Conservation (phyloP, 2,888 invertebrate genomes). For the Arrhopalites spinosus region DNA sequence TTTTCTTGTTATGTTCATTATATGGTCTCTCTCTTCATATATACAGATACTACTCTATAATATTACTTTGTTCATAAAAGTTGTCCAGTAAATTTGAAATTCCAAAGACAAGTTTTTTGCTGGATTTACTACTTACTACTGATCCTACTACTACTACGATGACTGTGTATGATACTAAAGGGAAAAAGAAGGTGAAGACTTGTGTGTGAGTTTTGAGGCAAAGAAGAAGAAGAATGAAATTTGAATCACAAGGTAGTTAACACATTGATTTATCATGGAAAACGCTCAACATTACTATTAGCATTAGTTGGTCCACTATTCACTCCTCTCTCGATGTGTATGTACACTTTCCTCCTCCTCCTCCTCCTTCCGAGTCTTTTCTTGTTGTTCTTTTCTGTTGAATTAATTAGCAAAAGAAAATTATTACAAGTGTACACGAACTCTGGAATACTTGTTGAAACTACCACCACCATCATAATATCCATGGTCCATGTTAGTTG, state of each 20-base stretch:
- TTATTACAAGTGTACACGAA: constrained; percentile 6
- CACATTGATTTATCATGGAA: constrained; percentile 23
- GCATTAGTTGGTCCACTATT: too few species aligned
- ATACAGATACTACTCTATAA: neutral
- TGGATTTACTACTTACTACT: neutral
- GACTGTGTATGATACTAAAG: neutral
- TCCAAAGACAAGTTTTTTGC: constrained; percentile 1
- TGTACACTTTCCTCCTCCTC: neutral
- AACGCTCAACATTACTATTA: neutral
- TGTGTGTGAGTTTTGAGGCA: neutral
- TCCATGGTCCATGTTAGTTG: too few species aligned
- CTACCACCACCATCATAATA: too few species aligned
- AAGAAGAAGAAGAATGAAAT: neutral
- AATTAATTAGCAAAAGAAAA: constrained; percentile 17
- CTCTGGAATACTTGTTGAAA: too few species aligned
- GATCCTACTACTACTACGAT: neutral
- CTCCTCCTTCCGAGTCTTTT: neutral
- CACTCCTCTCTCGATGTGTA: neutral
- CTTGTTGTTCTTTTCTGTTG: neutral
- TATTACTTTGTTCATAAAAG: neutral
- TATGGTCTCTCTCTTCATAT: neutral
- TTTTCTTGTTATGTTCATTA: neutral
- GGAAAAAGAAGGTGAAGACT: neutral
- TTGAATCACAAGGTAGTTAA: constrained; percentile 13
- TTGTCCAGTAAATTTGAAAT: constrained; percentile 3